Base-by-base conservation (phyloP, 2,888 invertebrate genomes). In the Alloplasta piceator region DNA sequence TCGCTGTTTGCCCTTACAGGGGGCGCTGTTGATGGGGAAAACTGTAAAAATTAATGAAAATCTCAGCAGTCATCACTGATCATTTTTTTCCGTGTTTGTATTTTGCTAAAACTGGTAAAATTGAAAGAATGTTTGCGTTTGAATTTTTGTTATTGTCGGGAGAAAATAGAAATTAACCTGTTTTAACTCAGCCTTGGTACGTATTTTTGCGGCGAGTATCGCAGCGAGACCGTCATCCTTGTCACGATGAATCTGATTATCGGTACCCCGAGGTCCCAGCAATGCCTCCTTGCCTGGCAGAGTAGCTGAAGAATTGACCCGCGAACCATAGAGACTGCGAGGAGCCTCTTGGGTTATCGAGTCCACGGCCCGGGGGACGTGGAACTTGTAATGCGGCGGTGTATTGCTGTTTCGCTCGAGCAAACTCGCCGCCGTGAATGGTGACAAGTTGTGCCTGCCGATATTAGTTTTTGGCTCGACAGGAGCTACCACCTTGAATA, bases 151-250 rank as follows among this genome's bases (percentile, higher is more conserved):
- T 6, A 38, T 50, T 61, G 14, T 16, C 38, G 52, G 7, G 0
- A 16, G 26, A 48, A 46, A 46, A 36, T 0, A 12, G n/a, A 68
- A 36, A 38, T 76, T 43, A 70, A 90, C 90, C 88, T 91, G 91
- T 81, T 97, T 98, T 52, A 97, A 92, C 92, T 97, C 97, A 1
- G 96, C 97, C 93, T 97, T 97, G 4, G 97, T 98, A 84, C 97
- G 94, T 88, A 97, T 97, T 88, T 97, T 94, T 9, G 96, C 95
- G 4, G 95, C 94, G 71, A 94, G 90, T 76, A 94, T 93, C n/a
- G 94, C 94, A 50, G 95, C 95, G 60, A 96, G 89, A 36, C 94
- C 94, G 88, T 94, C 94, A 72, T 91, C 91, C 81, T 91, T 91
- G 84, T 91, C 91, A 41, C 91, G 89, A 72, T 89, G 89, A 78